Conservation (phyloP, 2,113 vertebrate genomes). For the Penelope pileata region DNA sequence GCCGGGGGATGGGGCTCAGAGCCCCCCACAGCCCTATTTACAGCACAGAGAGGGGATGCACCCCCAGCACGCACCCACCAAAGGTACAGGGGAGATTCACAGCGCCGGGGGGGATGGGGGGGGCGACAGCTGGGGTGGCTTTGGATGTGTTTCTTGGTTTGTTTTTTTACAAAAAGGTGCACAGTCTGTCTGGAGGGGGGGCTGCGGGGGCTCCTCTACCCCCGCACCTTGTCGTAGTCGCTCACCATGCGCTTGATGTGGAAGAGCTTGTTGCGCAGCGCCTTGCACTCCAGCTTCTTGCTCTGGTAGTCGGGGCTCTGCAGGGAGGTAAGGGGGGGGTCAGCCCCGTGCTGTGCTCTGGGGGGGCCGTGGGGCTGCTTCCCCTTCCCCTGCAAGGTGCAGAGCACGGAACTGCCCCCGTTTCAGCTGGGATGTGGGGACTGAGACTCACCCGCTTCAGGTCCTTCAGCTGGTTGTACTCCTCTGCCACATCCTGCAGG, state of each 20-base stretch:
- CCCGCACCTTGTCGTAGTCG: conserved; percentile 79
- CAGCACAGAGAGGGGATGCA: not conserved
- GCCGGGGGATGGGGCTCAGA: not conserved
- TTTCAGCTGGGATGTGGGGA: not conserved
- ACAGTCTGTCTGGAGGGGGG: not conserved
- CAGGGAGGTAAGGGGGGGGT: no score
- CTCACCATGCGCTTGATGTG: conserved; percentile 87
- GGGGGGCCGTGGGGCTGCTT: no score
- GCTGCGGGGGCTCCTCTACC: conserved; percentile 3
- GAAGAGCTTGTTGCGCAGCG: conserved; percentile 82
- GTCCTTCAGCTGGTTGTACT: conserved; percentile 85
- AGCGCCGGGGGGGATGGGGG: rapidly evolving
- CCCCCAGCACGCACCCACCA: rapidly evolving
- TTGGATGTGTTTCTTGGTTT: no score
- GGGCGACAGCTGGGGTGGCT: rapidly evolving
- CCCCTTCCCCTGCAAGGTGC: not conserved
- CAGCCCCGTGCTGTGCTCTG: no score
- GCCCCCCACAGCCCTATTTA: not conserved
- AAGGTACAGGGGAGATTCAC: not conserved
- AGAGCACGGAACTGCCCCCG: rapidly evolving
- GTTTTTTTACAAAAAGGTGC: not conserved
- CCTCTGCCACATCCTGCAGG: conserved; percentile 81
- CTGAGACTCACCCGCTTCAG: conserved; percentile 78
- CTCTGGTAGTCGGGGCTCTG: conserved; percentile 81
- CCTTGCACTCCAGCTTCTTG: conserved; percentile 79